Base-by-base conservation (phyloP, 2,113 vertebrate genomes). In the Monopterus albus region DNA sequence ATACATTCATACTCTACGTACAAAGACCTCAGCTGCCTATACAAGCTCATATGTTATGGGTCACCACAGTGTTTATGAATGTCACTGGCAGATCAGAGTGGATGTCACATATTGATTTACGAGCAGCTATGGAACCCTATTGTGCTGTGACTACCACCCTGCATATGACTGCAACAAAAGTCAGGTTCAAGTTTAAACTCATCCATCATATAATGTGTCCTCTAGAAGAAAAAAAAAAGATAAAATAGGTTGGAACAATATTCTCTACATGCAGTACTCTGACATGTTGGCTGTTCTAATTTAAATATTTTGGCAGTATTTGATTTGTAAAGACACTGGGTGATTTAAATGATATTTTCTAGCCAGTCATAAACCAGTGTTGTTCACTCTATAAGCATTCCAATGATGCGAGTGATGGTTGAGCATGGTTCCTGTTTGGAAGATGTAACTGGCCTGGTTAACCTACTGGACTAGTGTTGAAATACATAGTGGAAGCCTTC, bases 31-130 rank as follows among this genome's bases (percentile, higher is more conserved):
- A 75, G 56, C 42, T 81, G 70, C 58, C 78, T n/a, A 23, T 39
- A 39, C 43, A 75, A 23, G 57, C 36, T 72, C 46, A 70, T 53
- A 63, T 46, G 25, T 43, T 69, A 15, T 57, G 17, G 43, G 57
- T 23, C 53, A 59, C 59, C 56, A 31, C 45, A 51, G 46, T 75
- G 72, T 79, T 89, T 61, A 45, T 59, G 29, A 70, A 36, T 63
- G 73, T 72, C 51, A 76, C 55, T 45, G 39, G 53, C 35, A 77
- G 67, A 79, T 67, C 82, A 71, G 26, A 61, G 59, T 39, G 42
- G 50, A 72, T 72, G 81, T 70, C 69, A 55, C 29, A 35, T 43
- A 39, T 31, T 90, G 88, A 91, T 90, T 88, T 78, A 87, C 85
- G 87, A 58, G 74, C 5, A 35, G 53, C 59, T 40, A 36, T 15